Percentiles rank a stretch among this genome's conserved stretches.
phyloP scores from a whole-genome alignment of 2,888 invertebrate genomes.

The Parascotia fuliginaria region DNA sequence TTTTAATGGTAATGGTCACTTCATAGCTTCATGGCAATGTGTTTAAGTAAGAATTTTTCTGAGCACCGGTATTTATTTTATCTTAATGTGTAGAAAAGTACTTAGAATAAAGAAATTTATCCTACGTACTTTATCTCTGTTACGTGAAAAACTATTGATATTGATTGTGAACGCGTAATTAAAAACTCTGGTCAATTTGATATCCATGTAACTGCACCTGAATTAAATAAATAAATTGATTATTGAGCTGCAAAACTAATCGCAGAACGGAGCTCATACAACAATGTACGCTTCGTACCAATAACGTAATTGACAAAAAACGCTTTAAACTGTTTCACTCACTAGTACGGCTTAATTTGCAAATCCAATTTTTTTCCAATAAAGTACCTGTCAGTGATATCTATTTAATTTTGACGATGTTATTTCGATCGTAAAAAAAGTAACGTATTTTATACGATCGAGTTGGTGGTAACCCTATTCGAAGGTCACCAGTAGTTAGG shows the following conservation, averaged over 20 bases:
- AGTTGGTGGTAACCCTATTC: conserved; percentile 50
- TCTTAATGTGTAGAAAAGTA: no score
- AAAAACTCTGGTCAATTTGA: background rate
- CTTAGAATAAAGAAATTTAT: no score
- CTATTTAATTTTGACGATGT: conserved; percentile 58
- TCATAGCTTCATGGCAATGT: no score
- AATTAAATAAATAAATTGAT: conserved; percentile 30
- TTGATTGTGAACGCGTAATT: background rate
- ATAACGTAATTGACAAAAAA: conserved; percentile 48
- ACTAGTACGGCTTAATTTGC: conserved; percentile 57
- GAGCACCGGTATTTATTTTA: no score
- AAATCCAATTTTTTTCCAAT: conserved; percentile 62
- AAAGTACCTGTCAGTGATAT: conserved; percentile 54
- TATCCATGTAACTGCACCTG: conserved; percentile 20
- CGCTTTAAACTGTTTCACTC: conserved; percentile 46
- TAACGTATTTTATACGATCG: background rate
- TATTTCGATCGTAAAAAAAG: conserved; percentile 39
- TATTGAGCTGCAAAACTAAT: conserved; percentile 36
- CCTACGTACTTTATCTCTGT: no score
- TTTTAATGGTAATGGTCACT: no score
- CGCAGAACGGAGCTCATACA: conserved; percentile 28
- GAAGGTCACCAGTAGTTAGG: conserved; percentile 74
- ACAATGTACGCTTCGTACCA: conserved; percentile 27
- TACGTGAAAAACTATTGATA: background rate
- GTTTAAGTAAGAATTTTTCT: no score